Evolutionary conservation across 2,888 invertebrate genomes (phyloP).

Genomic region (Perdita meconis): DNA sequence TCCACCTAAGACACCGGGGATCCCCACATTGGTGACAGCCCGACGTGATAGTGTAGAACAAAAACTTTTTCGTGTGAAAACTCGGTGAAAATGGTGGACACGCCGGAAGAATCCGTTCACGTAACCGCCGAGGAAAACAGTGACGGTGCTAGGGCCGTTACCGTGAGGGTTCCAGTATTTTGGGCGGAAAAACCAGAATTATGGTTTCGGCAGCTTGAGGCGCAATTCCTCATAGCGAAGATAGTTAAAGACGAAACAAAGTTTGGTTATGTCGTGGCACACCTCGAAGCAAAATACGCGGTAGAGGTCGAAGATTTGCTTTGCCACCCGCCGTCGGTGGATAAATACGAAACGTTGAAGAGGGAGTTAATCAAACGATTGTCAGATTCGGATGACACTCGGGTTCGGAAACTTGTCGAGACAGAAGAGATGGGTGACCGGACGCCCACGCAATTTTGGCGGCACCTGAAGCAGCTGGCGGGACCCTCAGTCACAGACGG

Average conservation of each 20-base stretch:
- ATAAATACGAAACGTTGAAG: neutral
- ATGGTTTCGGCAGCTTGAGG: neutral
- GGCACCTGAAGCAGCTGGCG: neutral
- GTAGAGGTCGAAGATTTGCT: neutral
- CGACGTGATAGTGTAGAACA: no score
- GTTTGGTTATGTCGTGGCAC: neutral
- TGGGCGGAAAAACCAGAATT: neutral
- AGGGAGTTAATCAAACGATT: neutral
- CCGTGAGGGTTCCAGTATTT: neutral
- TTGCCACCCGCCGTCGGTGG: neutral
- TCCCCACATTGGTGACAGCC: no score
- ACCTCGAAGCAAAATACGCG: neutral
- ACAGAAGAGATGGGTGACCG: constrained; percentile 9
- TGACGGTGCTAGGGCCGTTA: no score
- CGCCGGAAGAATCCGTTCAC: no score
- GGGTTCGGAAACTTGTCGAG: neutral
- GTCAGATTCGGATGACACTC: neutral
- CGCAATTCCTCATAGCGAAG: neutral
- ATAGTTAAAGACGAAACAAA: neutral
- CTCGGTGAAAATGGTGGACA: no score
- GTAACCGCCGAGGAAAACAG: no score
- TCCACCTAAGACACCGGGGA: no score
- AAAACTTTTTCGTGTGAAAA: no score
- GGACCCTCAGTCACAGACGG: neutral
- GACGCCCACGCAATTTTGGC: constrained; percentile 10